Base-by-base conservation (phyloP, 2,113 vertebrate species). In the Aix galericulata region DNA sequence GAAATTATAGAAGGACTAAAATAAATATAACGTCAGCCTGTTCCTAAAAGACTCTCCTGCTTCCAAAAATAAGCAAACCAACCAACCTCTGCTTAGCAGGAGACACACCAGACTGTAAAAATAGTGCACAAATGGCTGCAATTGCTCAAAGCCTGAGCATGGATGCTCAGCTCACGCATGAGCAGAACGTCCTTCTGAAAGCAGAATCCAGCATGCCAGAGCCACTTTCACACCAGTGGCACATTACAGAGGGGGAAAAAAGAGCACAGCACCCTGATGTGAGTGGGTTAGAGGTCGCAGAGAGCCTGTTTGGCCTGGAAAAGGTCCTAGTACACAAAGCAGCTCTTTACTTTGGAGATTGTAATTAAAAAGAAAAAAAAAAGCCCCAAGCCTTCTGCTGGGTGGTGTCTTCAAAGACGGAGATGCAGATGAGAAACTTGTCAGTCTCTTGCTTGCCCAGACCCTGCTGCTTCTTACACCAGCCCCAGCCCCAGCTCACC, bases 41-140 rank as follows among this genome's bases (percentile, higher is more conserved):
- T 85, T 94, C 53, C 89, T 85, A 74, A 95, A 96, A 86, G 58
- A 66, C 31, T 86, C 46, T 78, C 22, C 17, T 91, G 85, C 77
- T 87, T 88, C 94, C 16, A 13, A 94, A 96, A 97, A 96, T 89
- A 97, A 93, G 56, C 95, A 97, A 97, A 96, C 91, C 94, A 91
- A 91, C 17, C 91, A 92, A 81, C 53, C 60, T 91, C 81, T 94
- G 60, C 84, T 86, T 87, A 23, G 7, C 76, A 67, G 69, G 68
- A 92, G 82, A 85, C 78, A 73, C 64, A 93, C 64, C 44, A 84
- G 71, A 83, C 79, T 53, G 62, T 86, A 82, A 93, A 95, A 94
- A 96, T 73, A 86, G 8, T 93, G 74, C 90, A 68, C 55, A 94
- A 96, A 92, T 23, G 74, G 40, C 48, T 82, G 40, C 66, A 58